phyloP scores from a whole-genome alignment of 2,797 vertebrate species.

The Saxicola maurus region DNA sequence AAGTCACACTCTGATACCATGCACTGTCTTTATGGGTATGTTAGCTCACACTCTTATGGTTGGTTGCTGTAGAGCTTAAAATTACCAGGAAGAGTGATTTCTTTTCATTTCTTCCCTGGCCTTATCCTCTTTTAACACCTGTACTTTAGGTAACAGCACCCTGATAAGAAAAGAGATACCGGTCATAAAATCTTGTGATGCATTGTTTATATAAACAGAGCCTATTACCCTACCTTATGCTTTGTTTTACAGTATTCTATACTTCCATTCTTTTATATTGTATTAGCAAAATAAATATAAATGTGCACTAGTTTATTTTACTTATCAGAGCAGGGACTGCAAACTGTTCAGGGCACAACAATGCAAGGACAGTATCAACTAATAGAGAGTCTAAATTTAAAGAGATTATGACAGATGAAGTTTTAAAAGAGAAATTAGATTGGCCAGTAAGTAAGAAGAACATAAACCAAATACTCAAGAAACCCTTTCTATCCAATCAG shows the following conservation, averaged over 20 bases:
- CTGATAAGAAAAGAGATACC: conserved; percentile 21
- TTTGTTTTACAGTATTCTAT: background rate
- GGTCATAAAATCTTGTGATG: conserved; percentile 18
- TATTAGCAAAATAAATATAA: background rate
- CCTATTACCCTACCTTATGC: background rate
- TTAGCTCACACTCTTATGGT: conserved; percentile 21
- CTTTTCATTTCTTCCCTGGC: conserved; percentile 45
- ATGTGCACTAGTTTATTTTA: background rate
- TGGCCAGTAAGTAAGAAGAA: background rate
- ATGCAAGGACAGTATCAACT: background rate
- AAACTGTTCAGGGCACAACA: background rate
- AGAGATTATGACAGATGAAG: background rate
- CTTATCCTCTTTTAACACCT: conserved; percentile 53
- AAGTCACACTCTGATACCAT: background rate
- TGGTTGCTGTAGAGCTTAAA: background rate
- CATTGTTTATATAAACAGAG: background rate
- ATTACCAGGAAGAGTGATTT: conserved; percentile 39
- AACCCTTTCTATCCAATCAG: background rate
- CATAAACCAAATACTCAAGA: background rate
- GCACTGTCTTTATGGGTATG: background rate
- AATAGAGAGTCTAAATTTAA: background rate
- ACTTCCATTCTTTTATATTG: background rate
- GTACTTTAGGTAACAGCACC: conserved; percentile 29
- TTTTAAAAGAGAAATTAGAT: background rate
- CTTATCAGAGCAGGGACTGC: background rate